Percentiles rank a stretch among this genome's conserved stretches.
These are phyloP conservation scores for Calephelis nemesis DNA, from an alignment of 1,140 invertebrate genomes.

Conservation along the genomic window DNA sequence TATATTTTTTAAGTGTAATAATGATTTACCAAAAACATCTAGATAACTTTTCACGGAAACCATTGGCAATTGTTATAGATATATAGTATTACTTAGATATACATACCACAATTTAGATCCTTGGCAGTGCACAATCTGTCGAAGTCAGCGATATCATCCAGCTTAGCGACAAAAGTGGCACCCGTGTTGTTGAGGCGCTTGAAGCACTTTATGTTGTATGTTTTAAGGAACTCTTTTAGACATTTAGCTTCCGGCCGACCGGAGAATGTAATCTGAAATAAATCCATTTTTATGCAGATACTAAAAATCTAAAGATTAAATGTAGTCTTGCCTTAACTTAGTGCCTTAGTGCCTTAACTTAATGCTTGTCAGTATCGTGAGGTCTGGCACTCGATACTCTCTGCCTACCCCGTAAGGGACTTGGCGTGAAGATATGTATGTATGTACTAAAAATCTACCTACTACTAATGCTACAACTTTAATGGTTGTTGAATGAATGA, in stretches of 20 bases:
- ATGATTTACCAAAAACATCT: too few species aligned
- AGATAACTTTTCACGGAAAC: too few species aligned
- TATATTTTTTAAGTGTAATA: too few species aligned
- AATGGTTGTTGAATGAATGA: too few species aligned
- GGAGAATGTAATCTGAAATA: slow-evolving; percentile 32
- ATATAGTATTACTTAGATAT: background rate
- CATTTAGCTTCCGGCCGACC: slow-evolving; percentile 39
- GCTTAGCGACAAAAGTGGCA: slow-evolving; percentile 42
- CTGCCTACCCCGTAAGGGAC: too few species aligned
- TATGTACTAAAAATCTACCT: background rate
- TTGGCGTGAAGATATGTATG: background rate
- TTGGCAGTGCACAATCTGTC: slow-evolving; percentile 42
- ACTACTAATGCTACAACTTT: too few species aligned
- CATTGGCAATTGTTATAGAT: background rate
- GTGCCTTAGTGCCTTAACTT: too few species aligned
- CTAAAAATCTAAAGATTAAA: too few species aligned
- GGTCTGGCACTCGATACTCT: too few species aligned
- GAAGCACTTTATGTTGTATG: slow-evolving; percentile 44
- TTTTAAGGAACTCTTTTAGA: slow-evolving; percentile 41
- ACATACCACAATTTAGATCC: slow-evolving; percentile 46
- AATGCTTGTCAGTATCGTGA: too few species aligned
- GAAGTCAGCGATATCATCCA: slow-evolving; percentile 44
- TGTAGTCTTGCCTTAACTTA: too few species aligned
- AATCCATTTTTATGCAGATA: background rate
- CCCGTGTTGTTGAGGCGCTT: slow-evolving; percentile 34